Evolutionary conservation across 2,113 vertebrate species (phyloP).

Genomic region (Pungitius pungitius): DNA sequence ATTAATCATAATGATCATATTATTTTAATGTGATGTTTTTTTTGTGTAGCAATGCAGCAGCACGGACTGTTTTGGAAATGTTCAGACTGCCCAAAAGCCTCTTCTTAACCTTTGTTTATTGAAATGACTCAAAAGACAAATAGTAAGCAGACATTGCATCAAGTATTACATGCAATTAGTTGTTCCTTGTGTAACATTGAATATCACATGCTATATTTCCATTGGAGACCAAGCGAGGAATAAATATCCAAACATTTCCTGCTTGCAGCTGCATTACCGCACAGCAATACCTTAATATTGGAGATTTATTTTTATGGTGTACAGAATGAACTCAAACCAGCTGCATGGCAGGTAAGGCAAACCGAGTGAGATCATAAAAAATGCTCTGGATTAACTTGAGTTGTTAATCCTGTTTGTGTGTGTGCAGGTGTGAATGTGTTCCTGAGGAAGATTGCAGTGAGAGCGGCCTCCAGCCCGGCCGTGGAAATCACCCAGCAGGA

Average conservation of each 20-base stretch:
- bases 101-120: not conserved
- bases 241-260: not conserved
- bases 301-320: not conserved
- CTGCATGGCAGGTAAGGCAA: not conserved
- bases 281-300: not conserved
- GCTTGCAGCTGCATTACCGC: not conserved
- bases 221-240: not conserved
- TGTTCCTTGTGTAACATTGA: not conserved
- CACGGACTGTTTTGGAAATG: slow-evolving; percentile 1
- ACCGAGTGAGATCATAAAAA: not conserved
- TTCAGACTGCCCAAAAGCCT: not conserved
- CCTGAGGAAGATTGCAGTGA: slow-evolving; percentile 90
- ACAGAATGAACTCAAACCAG: not conserved
- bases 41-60: not conserved
- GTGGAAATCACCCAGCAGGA: slow-evolving; percentile 92
- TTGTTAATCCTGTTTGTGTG: slow-evolving; percentile 14
- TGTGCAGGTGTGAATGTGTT: slow-evolving; percentile 89
- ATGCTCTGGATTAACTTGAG: not conserved
- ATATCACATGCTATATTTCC: slow-evolving; percentile 16
- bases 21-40: not conserved
- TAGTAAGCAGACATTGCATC: not conserved
- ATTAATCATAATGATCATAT: slow-evolving; percentile 1
- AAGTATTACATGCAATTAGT: not conserved
- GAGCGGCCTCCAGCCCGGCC: slow-evolving; percentile 87
- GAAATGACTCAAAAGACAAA: slow-evolving; percentile 6